These are phyloP conservation scores for Oceanodroma tethys DNA, from an alignment of 2,113 vertebrate species.

Conservation along the genomic window DNA sequence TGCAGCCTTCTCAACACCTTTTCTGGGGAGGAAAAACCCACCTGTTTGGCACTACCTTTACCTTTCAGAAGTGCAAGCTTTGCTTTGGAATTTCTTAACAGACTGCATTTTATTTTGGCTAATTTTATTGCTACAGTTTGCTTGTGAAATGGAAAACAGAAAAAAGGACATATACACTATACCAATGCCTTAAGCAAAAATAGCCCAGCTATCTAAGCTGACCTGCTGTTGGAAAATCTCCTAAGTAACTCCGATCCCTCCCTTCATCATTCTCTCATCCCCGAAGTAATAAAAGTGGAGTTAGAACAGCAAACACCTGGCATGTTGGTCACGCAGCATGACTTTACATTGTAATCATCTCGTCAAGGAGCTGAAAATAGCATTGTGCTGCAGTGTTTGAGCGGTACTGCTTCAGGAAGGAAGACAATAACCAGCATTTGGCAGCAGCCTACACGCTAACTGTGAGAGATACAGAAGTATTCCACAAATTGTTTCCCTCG, in stretches of 20 bases:
- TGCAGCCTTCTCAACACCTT: background rate
- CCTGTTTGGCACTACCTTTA: background rate
- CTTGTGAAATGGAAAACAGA: background rate
- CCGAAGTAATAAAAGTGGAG: constrained; percentile 53
- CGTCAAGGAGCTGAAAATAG: constrained; percentile 68
- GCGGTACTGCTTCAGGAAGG: constrained; percentile 54
- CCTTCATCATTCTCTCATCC: constrained; percentile 33
- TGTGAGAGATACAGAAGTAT: constrained; percentile 32
- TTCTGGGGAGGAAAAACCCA: background rate
- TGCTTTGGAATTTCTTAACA: background rate
- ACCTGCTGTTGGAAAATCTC: constrained; percentile 48
- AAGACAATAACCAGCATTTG: constrained; percentile 67
- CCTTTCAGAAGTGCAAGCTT: background rate
- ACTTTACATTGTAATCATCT: constrained; percentile 72
- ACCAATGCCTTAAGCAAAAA: background rate
- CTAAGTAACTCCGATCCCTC: background rate
- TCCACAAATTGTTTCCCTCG: constrained; percentile 30
- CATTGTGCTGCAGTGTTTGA: constrained; percentile 26
- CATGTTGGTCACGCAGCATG: constrained; percentile 64
- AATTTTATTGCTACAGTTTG: background rate
- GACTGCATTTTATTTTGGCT: background rate
- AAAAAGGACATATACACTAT: background rate
- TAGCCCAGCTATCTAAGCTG: constrained; percentile 14
- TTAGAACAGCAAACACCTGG: constrained; percentile 70
- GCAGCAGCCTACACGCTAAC: constrained; percentile 57